Evolutionary conservation across 2,797 vertebrate species (phyloP).

Genomic region (Semotilus atromaculatus): DNA sequence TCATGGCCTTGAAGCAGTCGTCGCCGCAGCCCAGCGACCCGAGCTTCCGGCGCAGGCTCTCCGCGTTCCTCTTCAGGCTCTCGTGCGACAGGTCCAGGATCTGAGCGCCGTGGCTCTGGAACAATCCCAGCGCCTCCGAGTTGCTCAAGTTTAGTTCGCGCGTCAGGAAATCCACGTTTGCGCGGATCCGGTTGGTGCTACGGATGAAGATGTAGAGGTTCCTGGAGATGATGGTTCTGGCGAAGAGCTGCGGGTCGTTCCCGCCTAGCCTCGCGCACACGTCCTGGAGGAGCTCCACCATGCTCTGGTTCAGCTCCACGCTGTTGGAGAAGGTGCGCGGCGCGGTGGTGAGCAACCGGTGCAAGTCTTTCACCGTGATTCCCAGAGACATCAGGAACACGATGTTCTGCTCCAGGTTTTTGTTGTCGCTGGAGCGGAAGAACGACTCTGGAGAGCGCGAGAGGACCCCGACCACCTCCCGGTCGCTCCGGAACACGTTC

Average conservation of each 20-base stretch:
- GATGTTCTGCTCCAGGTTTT: conserved; percentile 81
- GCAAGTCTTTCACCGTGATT: conserved; percentile 73
- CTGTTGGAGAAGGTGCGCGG: conserved; percentile 85
- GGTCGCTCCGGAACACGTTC: conserved; percentile 74
- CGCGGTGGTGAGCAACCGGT: conserved; percentile 76
- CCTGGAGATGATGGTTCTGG: conserved; percentile 75
- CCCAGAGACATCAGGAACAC: conserved; percentile 76
- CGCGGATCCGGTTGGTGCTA: conserved; percentile 79
- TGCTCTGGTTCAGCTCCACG: conserved; percentile 79
- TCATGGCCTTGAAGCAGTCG: conserved; percentile 68
- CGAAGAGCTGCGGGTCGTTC: conserved; percentile 71
- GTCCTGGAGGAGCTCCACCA: conserved; percentile 75
- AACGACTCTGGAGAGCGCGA: conserved; percentile 83
- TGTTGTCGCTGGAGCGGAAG: conserved; percentile 81
- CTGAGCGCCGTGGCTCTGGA: conserved; percentile 72
- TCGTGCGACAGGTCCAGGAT: conserved; percentile 80
- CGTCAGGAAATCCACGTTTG: conserved; percentile 75
- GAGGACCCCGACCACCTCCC: conserved; percentile 78
- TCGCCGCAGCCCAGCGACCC: conserved; percentile 66
- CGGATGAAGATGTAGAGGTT: conserved; percentile 83
- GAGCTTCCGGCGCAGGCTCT: conserved; percentile 72
- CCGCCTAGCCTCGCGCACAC: conserved; percentile 72
- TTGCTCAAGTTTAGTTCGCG: conserved; percentile 69
- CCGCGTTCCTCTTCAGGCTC: conserved; percentile 75
- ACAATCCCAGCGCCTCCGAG: conserved; percentile 70